Base-by-base conservation (phyloP, 53 echinoderm and acorn worm genomes). In the Mesocentrotus franciscanus region DNA sequence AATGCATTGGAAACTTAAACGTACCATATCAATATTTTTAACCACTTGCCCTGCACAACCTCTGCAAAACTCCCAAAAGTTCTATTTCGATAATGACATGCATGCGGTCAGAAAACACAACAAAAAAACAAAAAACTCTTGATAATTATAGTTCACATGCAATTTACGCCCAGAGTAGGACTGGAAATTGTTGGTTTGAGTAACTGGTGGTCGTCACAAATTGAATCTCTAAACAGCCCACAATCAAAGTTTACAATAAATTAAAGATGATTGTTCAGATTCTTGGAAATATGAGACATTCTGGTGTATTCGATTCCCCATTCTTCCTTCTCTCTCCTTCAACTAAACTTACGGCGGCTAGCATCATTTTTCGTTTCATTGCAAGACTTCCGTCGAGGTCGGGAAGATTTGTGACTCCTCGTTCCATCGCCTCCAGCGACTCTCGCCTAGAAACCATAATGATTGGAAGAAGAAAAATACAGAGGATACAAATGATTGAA, bases 401-500 rank as follows among this genome's bases (percentile, higher is more conserved):
- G 57, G 85, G 94, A 24, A 83, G 81, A 68, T 56, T 56, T 10
- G 70, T 95, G 32, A 68, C 95, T 90, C 93, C 90, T 92, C 90
- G 81, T n/a, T 57, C 96, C 96, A 97, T 96, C 32, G 97, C 97
- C 58, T 96, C 87, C 61, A 90, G 49, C 14, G 70, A 95, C 39
- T 96, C 96, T 79, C 71, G 79, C 57, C 78, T 93, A 75, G 0
- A 71, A 84, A 76, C 64, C 4, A 64, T 20, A 7, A 84, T 42
- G 22, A 30, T 15, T 33, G 16, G 34, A 78, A 33, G 34, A 5
- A 33, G 15, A 26, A 24, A 68, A 68, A 68, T 4, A 49, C 3
- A 49, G 49, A 49, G 24, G 0, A 24, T 24, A n/a, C n/a, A n/a
- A n/a, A n/a, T 20, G 1, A 1, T 61, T 61, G 11, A 61, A 61